A percentile compares a stretch with the other conserved stretches of the same genome.
Conservation (phyloP, 2,113 vertebrate species). For the Cyanistes caeruleus region DNA sequence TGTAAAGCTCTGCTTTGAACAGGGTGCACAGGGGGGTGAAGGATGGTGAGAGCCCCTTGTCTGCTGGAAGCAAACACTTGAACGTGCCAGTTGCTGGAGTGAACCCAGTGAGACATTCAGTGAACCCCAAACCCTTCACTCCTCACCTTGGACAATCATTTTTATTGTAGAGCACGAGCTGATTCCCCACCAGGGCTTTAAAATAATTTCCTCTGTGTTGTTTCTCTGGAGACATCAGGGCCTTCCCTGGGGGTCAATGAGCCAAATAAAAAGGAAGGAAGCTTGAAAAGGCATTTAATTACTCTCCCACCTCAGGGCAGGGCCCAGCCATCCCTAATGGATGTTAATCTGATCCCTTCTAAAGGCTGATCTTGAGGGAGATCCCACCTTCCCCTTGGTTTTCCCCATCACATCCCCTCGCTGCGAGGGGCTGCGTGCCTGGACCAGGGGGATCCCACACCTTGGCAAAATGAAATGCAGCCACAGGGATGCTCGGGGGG, state of each 20-base stretch:
- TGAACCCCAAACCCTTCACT: background rate
- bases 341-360: background rate
- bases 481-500: background rate
- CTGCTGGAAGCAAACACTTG: background rate
- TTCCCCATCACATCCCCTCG: background rate
- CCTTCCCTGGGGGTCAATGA: background rate
- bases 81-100: background rate
- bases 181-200: background rate
- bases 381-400: accelerated
- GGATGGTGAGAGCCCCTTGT: accelerated
- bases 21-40: background rate
- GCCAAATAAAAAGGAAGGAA: background rate
- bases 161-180: background rate
- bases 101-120: background rate
- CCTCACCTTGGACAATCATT: background rate
- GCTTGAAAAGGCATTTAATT: background rate
- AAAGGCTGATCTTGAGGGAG: background rate
- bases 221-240: background rate
- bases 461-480: background rate
- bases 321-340: background rate
- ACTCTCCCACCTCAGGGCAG: background rate
- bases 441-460: accelerated
- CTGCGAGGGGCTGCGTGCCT: accelerated
- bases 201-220: background rate
- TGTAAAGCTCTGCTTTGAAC: background rate